Percentiles rank a stretch among this genome's conserved stretches.
phyloP scores from a whole-genome alignment of 2,888 invertebrate genomes.

The Itoplectis maculator region DNA sequence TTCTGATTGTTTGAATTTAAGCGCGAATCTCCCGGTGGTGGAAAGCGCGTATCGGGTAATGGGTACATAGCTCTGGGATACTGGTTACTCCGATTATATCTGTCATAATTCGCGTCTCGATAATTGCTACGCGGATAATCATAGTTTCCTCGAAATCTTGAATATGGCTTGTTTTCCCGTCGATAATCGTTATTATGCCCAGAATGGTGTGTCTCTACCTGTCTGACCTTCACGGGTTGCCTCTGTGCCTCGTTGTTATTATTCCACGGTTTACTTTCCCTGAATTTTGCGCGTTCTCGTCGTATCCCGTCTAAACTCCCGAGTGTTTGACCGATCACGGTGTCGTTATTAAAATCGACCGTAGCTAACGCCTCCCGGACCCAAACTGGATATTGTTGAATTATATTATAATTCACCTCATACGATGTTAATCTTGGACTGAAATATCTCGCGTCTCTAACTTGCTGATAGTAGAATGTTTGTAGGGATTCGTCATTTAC shows the following conservation, averaged over 20 bases:
- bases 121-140: no score
- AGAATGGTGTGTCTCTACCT: background rate
- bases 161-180: no score
- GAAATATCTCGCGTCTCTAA: slow-evolving; percentile 43
- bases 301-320: slow-evolving; percentile 30
- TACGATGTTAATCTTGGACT: slow-evolving; percentile 6
- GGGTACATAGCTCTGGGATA: no score
- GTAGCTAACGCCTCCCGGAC: slow-evolving; percentile 38
- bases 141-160: no score
- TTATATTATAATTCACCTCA: slow-evolving; percentile 44
- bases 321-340: slow-evolving; percentile 3
- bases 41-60: no score
- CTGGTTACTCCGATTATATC: no score
- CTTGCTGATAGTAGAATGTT: slow-evolving; percentile 39
- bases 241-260: background rate
- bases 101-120: no score
- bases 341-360: slow-evolving; percentile 29
- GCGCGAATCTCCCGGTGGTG: background rate
- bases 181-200: background rate
- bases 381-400: slow-evolving; percentile 40
- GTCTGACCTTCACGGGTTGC: background rate
- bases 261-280: background rate
- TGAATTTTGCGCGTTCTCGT: background rate
- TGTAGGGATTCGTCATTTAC: slow-evolving; percentile 2
- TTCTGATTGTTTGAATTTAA: background rate